A percentile compares a stretch with the other conserved stretches of the same genome.
Evolutionary conservation across 2,797 vertebrate genomes (phyloP).

Genomic region (Bovichtus diacanthus): DNA sequence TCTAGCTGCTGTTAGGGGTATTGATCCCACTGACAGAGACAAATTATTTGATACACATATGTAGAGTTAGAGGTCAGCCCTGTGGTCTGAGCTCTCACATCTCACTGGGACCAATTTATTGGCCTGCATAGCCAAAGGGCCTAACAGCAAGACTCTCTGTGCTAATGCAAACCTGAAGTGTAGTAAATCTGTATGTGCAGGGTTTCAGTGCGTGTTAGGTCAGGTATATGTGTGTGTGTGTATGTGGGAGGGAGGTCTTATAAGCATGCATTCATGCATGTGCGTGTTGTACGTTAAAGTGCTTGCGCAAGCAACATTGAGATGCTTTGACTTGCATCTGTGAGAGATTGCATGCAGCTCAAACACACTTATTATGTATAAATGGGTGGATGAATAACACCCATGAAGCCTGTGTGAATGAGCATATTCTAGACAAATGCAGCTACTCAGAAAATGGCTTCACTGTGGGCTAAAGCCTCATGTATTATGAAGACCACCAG

Average conservation of each 20-base stretch:
- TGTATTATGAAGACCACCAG: constrained; percentile 38
- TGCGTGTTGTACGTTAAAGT: constrained; percentile 30
- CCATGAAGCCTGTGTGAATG: constrained; percentile 24
- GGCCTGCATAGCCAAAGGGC: constrained; percentile 49
- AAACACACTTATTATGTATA: constrained; percentile 40
- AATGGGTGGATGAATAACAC: constrained; percentile 32
- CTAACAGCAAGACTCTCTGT: constrained; percentile 7
- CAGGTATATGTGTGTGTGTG: constrained; percentile 9
- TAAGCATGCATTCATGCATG: constrained; percentile 37
- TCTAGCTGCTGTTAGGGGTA: constrained; percentile 33
- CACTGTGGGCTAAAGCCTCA: constrained; percentile 15
- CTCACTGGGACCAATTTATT: constrained; percentile 85
- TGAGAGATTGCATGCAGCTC: constrained; percentile 44
- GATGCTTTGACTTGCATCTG: constrained; percentile 22
- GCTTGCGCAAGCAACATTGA: constrained; percentile 51
- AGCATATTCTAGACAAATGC: constrained; percentile 45
- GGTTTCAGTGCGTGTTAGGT: constrained; percentile 5
- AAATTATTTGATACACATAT: constrained; percentile 51
- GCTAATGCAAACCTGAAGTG: constrained; percentile 18
- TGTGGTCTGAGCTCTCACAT: constrained; percentile 47
- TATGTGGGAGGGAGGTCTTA: background rate
- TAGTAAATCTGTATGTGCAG: constrained; percentile 6
- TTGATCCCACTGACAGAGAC: constrained; percentile 66
- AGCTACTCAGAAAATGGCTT: constrained; percentile 48
- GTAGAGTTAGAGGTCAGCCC: constrained; percentile 58